phyloP scores from a whole-genome alignment of 2,797 vertebrate species.

The Cyprinodon diabolis region DNA sequence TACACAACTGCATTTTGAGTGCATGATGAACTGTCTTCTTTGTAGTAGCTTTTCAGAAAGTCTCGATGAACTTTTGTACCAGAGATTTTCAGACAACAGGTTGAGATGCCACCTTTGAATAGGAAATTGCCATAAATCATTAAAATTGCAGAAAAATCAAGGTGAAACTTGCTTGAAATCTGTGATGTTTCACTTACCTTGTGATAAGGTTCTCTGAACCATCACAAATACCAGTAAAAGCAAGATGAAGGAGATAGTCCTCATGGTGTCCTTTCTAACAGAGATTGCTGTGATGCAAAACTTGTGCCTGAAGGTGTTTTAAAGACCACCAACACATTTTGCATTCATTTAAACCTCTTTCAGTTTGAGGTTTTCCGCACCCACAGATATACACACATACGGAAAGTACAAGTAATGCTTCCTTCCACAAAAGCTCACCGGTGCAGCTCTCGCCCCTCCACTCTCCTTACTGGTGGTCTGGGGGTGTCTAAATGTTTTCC shows the following conservation, averaged over 20 bases:
- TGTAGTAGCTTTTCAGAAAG: constrained; percentile 38
- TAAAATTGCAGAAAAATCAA: not conserved
- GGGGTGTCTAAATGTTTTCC: constrained; percentile 50
- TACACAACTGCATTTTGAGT: constrained; percentile 63
- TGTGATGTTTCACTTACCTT: constrained; percentile 48
- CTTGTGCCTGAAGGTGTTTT: constrained; percentile 21
- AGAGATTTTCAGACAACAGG: constrained; percentile 50
- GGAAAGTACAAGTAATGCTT: constrained; percentile 56
- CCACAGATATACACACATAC: constrained; percentile 39
- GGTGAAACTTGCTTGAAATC: not conserved
- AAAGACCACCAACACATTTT: constrained; percentile 18
- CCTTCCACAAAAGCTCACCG: constrained; percentile 35
- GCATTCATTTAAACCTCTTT: constrained; percentile 3
- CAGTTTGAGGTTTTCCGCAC: constrained; percentile 19
- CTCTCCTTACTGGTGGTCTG: constrained; percentile 43
- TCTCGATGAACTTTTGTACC: constrained; percentile 13
- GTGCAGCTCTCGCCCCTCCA: not conserved
- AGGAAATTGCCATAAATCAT: constrained; percentile 10
- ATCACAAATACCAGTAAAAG: constrained; percentile 38
- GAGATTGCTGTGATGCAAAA: constrained; percentile 11
- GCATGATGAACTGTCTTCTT: constrained; percentile 41
- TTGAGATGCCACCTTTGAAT: constrained; percentile 43
- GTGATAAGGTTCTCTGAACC: constrained; percentile 29
- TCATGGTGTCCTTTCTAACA: constrained; percentile 43
- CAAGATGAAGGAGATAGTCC: constrained; percentile 7